These are phyloP conservation scores for Athalia rosae DNA, from an alignment of 2,888 invertebrate genomes.

Conservation along the genomic window DNA sequence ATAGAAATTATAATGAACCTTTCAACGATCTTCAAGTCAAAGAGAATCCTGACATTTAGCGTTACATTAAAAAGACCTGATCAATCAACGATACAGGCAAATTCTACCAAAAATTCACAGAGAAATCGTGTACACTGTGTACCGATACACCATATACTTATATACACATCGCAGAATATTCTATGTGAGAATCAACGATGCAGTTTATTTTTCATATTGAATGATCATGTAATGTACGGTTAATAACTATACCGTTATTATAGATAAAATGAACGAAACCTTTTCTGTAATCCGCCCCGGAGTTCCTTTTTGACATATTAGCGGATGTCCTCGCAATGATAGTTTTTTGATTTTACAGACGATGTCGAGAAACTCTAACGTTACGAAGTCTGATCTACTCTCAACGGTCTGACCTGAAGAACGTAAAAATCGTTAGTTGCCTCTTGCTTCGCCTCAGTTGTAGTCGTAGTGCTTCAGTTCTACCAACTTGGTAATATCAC, in stretches of 20 bases:
- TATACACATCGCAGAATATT: neutral
- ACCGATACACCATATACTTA: neutral
- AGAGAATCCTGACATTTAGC: neutral
- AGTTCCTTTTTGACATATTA: constrained; percentile 65
- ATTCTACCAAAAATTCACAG: too few species aligned
- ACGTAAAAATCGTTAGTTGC: constrained; percentile 57
- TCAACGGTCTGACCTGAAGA: constrained; percentile 49
- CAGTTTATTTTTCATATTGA: too few species aligned
- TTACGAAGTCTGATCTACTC: neutral
- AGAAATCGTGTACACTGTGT: too few species aligned
- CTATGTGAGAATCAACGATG: neutral
- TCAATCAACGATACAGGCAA: too few species aligned
- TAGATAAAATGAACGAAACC: constrained; percentile 65
- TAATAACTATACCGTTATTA: constrained; percentile 49
- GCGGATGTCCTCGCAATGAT: constrained; percentile 44
- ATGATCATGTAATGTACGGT: constrained; percentile 46
- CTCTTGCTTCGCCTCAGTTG: neutral
- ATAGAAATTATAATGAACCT: neutral
- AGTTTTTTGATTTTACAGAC: constrained; percentile 46
- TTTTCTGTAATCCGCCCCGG: constrained; percentile 69
- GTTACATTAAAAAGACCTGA: neutral
- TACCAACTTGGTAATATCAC: constrained; percentile 24
- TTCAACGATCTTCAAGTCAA: neutral
- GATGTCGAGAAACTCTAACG: neutral
- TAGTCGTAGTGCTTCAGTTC: too few species aligned